Evolutionary conservation across 2,888 invertebrate genomes (phyloP), one percentile per base, ranked within the genome.

Genomic region (Diarsia rubi): DNA sequence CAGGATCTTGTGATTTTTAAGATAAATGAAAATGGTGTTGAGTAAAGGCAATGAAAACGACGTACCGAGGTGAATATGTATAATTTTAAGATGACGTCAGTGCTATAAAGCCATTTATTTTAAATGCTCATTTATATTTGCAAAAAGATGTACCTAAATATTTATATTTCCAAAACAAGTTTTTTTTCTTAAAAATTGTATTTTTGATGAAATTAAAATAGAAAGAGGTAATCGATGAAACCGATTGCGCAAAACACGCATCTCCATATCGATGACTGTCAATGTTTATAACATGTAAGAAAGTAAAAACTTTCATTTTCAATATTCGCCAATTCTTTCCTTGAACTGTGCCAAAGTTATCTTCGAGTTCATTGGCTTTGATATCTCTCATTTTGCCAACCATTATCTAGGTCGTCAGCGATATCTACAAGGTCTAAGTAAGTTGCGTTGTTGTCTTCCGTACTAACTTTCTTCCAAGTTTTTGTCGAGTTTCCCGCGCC

Each of bases 311-410:
- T 87, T 85, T 85, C 83, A 69, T 74, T 81, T 85, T 85, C 74
- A 67, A 75, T 66, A 75, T 77, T 86, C 49, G 74, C 68, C 9
- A 11, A 72, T 83, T 75, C 73, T 78, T 81, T 74, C 71, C 67
- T 54, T 71, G 60, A 81, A 74, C 62, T 71, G 72, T 78, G 80
- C 80, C 85, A 80, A 83, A 82, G 65, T 83, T 69, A 85, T 81
- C 69, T 49, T 59, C 44, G 81, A 83, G 86, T 87, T 86, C 86
- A 85, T 75, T 86, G 83, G 75, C 86, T 74, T 66, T 80, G 79
- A 73, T 86, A 83, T 83, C 83, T 79, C 65, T 77, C 75, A 69
- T 62, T 87, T 70, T 77, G 87, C 77, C 79, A 60, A 74, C 63
- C 65, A 75, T 62, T 75, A 86, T 87, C 73, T 87, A 68, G 87